Percentiles rank a stretch among this genome's conserved stretches.
These are phyloP conservation scores for Cervus canadensis DNA, from an alignment of 2,113 vertebrate genomes.

Conservation along the genomic window DNA sequence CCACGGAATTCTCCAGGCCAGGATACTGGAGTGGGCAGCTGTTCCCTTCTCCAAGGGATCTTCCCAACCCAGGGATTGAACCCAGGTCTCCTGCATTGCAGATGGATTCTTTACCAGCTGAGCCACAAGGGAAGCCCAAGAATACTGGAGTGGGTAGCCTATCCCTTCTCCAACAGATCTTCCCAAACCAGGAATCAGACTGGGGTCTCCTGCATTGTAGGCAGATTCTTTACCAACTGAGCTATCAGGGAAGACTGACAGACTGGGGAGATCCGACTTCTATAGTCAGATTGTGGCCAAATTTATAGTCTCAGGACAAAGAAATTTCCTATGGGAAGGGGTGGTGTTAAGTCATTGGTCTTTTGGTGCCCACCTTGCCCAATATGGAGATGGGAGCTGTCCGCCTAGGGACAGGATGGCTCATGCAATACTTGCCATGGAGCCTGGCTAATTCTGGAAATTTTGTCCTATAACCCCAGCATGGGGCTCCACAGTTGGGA, in stretches of 20 bases:
- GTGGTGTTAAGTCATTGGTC: neutral
- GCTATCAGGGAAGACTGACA: neutral
- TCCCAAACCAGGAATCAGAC: too few relatives aligned
- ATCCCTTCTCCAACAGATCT: too few relatives aligned
- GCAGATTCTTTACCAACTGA: neutral
- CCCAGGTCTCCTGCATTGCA: neutral
- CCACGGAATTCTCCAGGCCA: neutral
- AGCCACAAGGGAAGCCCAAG: neutral
- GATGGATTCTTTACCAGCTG: neutral
- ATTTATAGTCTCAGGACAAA: neutral
- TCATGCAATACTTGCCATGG: neutral
- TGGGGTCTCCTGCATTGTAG: neutral
- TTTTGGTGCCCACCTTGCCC: neutral
- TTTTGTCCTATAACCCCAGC: neutral
- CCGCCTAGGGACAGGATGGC: neutral
- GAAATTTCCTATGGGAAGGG: neutral
- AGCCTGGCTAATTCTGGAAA: neutral
- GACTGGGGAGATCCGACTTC: neutral
- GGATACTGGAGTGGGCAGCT: neutral
- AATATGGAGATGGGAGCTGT: neutral
- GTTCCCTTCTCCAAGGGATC: neutral
- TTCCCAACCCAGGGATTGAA: neutral
- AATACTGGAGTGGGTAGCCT: too few relatives aligned
- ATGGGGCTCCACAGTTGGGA: neutral
- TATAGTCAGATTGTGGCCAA: neutral